Evolutionary conservation across 2,888 invertebrate genomes (phyloP).

Genomic region (Cataglyphis albicans): DNA sequence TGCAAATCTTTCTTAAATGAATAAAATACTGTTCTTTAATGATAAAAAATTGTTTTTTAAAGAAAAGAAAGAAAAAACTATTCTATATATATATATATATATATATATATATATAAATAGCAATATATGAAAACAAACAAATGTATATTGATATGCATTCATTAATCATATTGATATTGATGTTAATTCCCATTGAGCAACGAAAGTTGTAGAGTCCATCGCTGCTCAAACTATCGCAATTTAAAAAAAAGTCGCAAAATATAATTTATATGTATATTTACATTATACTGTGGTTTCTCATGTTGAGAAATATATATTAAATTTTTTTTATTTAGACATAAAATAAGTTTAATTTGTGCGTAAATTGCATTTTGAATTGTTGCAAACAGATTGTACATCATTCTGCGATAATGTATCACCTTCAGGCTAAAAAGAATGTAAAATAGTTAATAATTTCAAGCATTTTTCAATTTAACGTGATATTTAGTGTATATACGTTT

Average conservation of each 20-base stretch:
- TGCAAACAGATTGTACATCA: conserved; percentile 1
- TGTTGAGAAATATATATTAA: background rate
- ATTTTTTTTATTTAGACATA: background rate
- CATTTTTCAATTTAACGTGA: conserved; percentile 12
- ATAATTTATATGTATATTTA: conserved; percentile 21
- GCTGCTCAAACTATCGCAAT: background rate
- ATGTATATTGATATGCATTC: conserved; percentile 1
- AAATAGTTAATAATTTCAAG: background rate
- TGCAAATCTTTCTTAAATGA: background rate
- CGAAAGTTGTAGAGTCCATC: background rate
- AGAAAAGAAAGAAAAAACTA: background rate
- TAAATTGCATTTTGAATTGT: background rate
- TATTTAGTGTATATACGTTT: background rate
- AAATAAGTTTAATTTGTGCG: background rate
- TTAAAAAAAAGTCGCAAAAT: background rate
- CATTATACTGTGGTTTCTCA: background rate
- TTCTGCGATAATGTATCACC: background rate
- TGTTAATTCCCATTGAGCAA: background rate
- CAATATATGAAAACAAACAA: background rate
- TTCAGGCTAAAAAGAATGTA: conserved; percentile 19
- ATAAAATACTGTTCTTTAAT: background rate
- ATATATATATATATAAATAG: background rate
- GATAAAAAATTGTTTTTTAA: background rate
- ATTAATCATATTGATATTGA: background rate
- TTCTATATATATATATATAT: background rate